Conservation (phyloP, 2,797 vertebrate species). For the Eurystomus glaucurus region DNA sequence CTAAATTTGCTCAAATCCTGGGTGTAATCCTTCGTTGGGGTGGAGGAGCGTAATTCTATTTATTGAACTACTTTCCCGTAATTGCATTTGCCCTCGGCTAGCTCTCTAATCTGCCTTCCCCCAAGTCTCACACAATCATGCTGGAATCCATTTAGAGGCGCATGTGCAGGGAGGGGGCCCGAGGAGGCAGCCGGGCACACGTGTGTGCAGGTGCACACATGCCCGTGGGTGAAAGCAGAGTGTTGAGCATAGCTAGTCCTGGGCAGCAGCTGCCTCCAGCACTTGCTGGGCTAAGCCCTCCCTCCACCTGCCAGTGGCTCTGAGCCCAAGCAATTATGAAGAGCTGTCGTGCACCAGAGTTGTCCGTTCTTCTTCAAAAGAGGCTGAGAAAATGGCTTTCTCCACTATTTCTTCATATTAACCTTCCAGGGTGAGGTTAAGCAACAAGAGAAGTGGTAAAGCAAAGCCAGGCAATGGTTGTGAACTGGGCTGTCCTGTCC, state of each 20-base stretch:
- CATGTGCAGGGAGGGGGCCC: accelerated
- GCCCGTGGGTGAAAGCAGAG: not conserved
- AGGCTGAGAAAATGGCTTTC: not conserved
- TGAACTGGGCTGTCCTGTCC: not conserved
- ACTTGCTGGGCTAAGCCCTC: not conserved
- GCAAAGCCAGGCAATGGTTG: not conserved
- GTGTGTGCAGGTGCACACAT: accelerated
- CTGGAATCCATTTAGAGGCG: not conserved
- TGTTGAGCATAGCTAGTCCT: accelerated
- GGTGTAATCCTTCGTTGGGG: not conserved
- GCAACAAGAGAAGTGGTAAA: not conserved
- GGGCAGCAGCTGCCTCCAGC: not conserved
- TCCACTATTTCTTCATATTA: not conserved
- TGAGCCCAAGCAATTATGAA: not conserved
- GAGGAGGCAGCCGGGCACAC: not conserved
- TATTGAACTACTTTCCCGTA: not conserved
- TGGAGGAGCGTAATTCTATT: not conserved
- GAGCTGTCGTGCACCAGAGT: not conserved
- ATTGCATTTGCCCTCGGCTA: not conserved
- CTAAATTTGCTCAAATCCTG: conserved; percentile 29
- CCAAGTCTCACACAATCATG: not conserved
- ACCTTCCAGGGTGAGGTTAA: not conserved
- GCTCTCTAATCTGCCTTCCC: conserved; percentile 15
- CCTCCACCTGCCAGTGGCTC: not conserved
- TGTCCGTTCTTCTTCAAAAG: not conserved